phyloP scores from a whole-genome alignment of 2,888 invertebrate genomes.

The Agrochola lychnidis region DNA sequence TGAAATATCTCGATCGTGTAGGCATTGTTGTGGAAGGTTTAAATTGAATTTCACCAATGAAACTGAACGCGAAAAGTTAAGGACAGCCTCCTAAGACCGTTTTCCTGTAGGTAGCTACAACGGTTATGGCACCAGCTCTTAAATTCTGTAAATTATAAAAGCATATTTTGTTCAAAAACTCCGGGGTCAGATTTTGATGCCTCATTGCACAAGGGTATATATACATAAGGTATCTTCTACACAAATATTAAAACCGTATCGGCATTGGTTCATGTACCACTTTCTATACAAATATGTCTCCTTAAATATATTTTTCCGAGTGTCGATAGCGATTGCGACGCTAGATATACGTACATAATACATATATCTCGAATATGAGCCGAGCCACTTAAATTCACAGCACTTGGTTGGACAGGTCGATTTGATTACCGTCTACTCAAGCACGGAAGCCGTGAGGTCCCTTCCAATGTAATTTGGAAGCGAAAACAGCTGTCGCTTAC shows the following conservation, averaged over 20 bases:
- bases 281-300: neutral
- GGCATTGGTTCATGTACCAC: neutral
- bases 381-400: conserved; percentile 12
- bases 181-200: too few relatives aligned
- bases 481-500: neutral
- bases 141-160: too few relatives aligned
- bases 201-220: too few relatives aligned
- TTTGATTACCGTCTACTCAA: neutral
- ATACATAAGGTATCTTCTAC: too few relatives aligned
- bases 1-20: too few relatives aligned
- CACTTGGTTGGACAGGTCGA: conserved; percentile 19
- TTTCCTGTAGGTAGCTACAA: too few relatives aligned
- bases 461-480: neutral
- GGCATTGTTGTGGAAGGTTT: too few relatives aligned
- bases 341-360: neutral
- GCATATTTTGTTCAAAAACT: too few relatives aligned
- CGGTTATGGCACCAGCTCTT: too few relatives aligned
- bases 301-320: neutral
- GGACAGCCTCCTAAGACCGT: too few relatives aligned
- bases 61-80: too few relatives aligned
- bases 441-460: neutral
- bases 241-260: neutral
- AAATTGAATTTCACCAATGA: too few relatives aligned
- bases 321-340: neutral
- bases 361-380: neutral